A percentile compares a stretch with the other conserved stretches of the same genome.
Conservation (phyloP, 2,113 vertebrate species). For the Mustelus asterias region DNA sequence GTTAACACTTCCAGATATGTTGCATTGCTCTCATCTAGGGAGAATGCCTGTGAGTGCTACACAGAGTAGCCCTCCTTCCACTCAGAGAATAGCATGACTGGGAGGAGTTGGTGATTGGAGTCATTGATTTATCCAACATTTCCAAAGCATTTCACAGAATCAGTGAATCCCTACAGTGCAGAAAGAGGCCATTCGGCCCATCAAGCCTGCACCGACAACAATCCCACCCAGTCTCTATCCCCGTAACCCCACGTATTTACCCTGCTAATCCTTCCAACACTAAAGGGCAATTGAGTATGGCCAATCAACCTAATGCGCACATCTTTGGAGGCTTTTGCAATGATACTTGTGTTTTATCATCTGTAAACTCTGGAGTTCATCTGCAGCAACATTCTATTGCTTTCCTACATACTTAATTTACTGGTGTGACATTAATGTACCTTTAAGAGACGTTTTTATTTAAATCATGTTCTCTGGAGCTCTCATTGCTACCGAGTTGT, state of each 20-base stretch:
- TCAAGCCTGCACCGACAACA: too few relatives aligned
- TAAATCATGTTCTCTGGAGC: too few relatives aligned
- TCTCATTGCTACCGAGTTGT: too few relatives aligned
- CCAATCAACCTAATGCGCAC: too few relatives aligned
- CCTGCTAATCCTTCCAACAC: too few relatives aligned
- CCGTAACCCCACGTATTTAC: too few relatives aligned
- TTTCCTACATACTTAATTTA: not conserved
- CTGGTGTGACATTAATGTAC: too few relatives aligned
- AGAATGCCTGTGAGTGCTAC: not conserved
- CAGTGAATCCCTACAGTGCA: too few relatives aligned
- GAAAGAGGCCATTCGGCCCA: too few relatives aligned
- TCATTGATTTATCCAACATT: not conserved
- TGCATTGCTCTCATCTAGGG: not conserved
- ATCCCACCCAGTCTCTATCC: too few relatives aligned
- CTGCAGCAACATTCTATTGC: not conserved
- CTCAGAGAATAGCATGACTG: not conserved
- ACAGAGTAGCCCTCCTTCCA: not conserved
- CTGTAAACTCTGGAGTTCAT: not conserved
- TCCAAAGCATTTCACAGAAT: not conserved
- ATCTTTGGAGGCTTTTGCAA: not conserved
- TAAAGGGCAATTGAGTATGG: too few relatives aligned
- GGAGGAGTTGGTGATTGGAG: not conserved
- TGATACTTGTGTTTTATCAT: not conserved
- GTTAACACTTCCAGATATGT: not conserved
- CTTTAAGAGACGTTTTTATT: too few relatives aligned